phyloP scores from a whole-genome alignment of 1,140 invertebrate genomes.

The Procambarus clarkii region DNA sequence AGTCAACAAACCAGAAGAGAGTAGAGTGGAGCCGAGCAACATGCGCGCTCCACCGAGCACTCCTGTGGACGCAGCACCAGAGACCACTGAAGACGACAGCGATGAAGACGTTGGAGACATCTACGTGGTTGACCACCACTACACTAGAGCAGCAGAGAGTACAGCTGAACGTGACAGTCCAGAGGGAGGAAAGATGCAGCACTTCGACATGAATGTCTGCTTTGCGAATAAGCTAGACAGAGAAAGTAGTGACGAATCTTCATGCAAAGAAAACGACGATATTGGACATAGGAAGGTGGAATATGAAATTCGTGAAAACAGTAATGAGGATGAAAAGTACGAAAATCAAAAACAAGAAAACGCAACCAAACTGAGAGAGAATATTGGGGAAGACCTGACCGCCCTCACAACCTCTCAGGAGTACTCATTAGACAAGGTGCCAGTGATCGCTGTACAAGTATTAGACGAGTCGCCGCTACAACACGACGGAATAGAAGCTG shows the following conservation, averaged over 20 bases:
- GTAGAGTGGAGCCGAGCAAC: not conserved
- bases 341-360: not conserved
- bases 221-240: not conserved
- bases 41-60: not conserved
- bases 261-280: not conserved
- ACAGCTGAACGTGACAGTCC: not conserved
- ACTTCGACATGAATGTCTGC: not conserved
- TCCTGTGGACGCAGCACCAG: not conserved
- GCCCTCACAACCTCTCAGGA: not conserved
- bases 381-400: not conserved
- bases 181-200: not conserved
- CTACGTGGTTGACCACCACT: conserved; percentile 21
- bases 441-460: not conserved
- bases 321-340: not conserved
- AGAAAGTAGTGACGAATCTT: not conserved
- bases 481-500: not conserved
- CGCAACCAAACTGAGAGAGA: not conserved
- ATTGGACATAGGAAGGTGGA: not conserved
- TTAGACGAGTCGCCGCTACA: not conserved
- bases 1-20: not conserved
- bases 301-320: not conserved
- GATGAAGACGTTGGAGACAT: conserved; percentile 36
- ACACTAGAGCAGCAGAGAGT: not conserved
- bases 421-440: not conserved
- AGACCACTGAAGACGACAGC: not conserved